These are phyloP conservation scores for Protosalanx chinensis DNA, from an alignment of 2,797 vertebrate genomes.

Conservation along the genomic window DNA sequence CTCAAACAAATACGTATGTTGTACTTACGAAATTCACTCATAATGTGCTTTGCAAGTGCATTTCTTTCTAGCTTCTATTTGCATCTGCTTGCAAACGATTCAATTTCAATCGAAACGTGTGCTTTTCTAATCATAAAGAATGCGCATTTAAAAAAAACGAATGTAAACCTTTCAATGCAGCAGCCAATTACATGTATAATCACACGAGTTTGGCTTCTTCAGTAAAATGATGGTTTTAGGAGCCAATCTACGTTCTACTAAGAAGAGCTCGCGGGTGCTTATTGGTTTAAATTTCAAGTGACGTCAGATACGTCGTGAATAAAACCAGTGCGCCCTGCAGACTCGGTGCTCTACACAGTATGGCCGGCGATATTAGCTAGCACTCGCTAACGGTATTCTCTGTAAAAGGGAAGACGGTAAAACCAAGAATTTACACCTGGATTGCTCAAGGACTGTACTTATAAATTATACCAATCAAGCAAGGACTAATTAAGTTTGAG, in stretches of 20 bases:
- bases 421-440: constrained; percentile 88
- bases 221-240: constrained; percentile 35
- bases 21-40: no score
- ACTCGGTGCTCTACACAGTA: constrained; percentile 90
- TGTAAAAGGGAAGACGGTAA: constrained; percentile 94
- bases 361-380: constrained; percentile 99
- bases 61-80: no score
- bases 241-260: constrained; percentile 41
- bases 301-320: constrained; percentile 57
- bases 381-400: constrained; percentile 95
- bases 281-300: constrained; percentile 36
- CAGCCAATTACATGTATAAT: constrained; percentile 16
- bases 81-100: background rate
- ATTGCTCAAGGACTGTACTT: constrained; percentile 77
- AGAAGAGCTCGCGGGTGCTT: background rate
- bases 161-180: background rate
- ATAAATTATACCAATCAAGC: constrained; percentile 68
- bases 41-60: no score
- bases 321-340: constrained; percentile 62
- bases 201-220: constrained; percentile 23
- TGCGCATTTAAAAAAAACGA: background rate
- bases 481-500: constrained; percentile 61
- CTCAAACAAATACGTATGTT: no score
- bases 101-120: background rate
- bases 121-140: background rate